A percentile compares a stretch with the other conserved stretches of the same genome.
phyloP scores from a whole-genome alignment of 2,888 invertebrate genomes.

The Apamea epomidion region DNA sequence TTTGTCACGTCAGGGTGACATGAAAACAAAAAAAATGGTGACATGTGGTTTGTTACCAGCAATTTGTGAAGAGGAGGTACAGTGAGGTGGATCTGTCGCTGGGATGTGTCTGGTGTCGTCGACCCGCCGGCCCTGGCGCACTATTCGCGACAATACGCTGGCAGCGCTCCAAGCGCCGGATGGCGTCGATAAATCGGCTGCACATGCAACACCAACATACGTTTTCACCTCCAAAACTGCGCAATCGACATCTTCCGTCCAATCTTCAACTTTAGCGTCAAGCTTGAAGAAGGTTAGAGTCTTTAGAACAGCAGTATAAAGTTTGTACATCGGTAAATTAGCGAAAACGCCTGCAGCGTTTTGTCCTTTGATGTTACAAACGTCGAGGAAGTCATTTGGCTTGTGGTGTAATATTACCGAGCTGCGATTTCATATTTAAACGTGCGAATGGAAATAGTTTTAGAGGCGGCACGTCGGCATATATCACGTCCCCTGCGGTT shows the following conservation, averaged over 20 bases:
- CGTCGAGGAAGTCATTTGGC: constrained; percentile 73
- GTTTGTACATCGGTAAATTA: constrained; percentile 70
- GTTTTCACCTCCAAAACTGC: constrained; percentile 45
- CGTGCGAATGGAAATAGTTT: constrained; percentile 66
- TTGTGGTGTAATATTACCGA: constrained; percentile 69
- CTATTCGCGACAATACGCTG: constrained; percentile 80
- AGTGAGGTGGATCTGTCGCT: constrained; percentile 39
- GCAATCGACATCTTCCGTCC: constrained; percentile 31
- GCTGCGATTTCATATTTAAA: constrained; percentile 68
- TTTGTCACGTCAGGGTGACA: constrained; percentile 38
- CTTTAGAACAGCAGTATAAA: constrained; percentile 57
- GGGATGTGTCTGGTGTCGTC: constrained; percentile 65
- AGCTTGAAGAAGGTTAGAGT: constrained; percentile 39
- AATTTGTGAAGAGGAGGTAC: constrained; percentile 30
- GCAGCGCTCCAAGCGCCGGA: constrained; percentile 83
- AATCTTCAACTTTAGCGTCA: constrained; percentile 53
- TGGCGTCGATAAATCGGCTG: constrained; percentile 72
- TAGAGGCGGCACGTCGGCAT: constrained; percentile 51
- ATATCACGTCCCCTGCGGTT: constrained; percentile 51
- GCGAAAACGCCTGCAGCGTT: constrained; percentile 72
- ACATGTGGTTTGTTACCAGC: constrained; percentile 35
- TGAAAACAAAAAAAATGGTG: no score
- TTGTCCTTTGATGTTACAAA: constrained; percentile 73
- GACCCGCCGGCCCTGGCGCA: constrained; percentile 78
- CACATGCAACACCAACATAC: constrained; percentile 70